A percentile compares a stretch with the other conserved stretches of the same genome.
Evolutionary conservation across 2,113 vertebrate species (phyloP).

Genomic region (Petrocephalus zakoni): DNA sequence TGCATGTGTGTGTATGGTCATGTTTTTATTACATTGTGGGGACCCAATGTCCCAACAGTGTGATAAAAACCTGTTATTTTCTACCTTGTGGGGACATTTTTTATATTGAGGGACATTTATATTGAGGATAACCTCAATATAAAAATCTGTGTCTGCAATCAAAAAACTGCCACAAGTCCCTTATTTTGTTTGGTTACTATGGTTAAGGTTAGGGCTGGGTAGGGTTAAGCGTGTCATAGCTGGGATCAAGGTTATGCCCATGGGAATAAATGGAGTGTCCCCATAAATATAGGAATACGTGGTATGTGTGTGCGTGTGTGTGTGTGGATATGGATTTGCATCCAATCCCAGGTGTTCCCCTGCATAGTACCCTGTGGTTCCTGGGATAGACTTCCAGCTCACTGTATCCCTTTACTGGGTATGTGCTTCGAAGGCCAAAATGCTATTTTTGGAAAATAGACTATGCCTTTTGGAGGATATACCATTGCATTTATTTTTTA

Average conservation of each 20-base stretch:
- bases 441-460: not conserved
- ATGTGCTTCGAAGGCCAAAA: not conserved
- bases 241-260: not conserved
- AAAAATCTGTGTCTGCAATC: not conserved
- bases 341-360: not conserved
- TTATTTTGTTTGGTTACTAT: not conserved
- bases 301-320: not conserved
- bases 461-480: not conserved
- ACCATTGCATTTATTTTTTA: not conserved
- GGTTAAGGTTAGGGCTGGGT: not conserved
- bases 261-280: not conserved
- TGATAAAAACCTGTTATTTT: not conserved
- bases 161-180: not conserved
- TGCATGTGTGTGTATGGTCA: not conserved
- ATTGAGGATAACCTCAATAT: not conserved
- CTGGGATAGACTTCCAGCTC: not conserved
- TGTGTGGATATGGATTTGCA: not conserved
- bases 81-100: not conserved
- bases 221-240: not conserved
- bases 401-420: not conserved
- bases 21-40: too few species aligned
- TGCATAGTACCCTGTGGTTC: not conserved
- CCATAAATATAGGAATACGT: not conserved
- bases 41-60: too few species aligned
- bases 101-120: too few species aligned